These are phyloP conservation scores for Umimayanthus kanabou DNA, from an alignment of 92 coral and sea anemone genomes.

Conservation along the genomic window DNA sequence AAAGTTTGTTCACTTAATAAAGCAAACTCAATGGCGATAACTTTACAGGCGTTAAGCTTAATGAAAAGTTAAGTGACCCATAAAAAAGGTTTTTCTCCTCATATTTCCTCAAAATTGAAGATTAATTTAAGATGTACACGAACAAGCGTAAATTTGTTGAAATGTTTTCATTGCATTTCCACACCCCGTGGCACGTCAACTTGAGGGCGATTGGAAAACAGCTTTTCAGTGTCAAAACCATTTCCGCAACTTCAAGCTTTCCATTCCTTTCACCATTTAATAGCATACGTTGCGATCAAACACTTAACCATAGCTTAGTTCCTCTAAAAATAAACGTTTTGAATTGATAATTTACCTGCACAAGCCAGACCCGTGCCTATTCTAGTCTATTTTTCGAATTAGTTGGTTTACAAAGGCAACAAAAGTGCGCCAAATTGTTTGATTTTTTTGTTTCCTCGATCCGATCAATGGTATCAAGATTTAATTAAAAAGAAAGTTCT, in stretches of 20 bases:
- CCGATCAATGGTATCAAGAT: slow-evolving; percentile 43
- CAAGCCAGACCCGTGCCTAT: slow-evolving; percentile 21
- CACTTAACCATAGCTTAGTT: slow-evolving; percentile 28
- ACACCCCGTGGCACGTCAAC: slow-evolving; percentile 14
- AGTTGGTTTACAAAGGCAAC: slow-evolving; percentile 57
- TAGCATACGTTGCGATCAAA: background rate
- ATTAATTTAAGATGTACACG: slow-evolving; percentile 68
- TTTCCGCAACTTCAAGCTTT: slow-evolving; percentile 34
- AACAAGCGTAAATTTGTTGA: slow-evolving; percentile 32
- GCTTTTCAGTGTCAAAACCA: slow-evolving; percentile 2
- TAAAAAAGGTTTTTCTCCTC: slow-evolving; percentile 51
- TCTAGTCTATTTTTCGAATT: slow-evolving; percentile 53
- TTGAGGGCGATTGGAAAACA: background rate
- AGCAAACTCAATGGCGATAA: slow-evolving; percentile 19
- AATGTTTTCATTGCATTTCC: slow-evolving; percentile 35
- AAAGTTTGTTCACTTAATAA: slow-evolving; percentile 26
- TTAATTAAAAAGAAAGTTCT: slow-evolving; percentile 44
- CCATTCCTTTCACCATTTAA: slow-evolving; percentile 12
- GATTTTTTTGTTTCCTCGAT: slow-evolving; percentile 54
- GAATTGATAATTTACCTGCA: background rate
- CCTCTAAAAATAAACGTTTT: slow-evolving; percentile 33
- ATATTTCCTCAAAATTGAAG: slow-evolving; percentile 67
- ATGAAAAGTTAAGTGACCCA: slow-evolving; percentile 42
- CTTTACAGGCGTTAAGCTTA: slow-evolving; percentile 41
- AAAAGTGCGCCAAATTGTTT: slow-evolving; percentile 62